Evolutionary conservation across 2,113 vertebrate genomes (phyloP), one percentile per base, ranked within the genome.

Genomic region (Daubentonia madagascariensis): DNA sequence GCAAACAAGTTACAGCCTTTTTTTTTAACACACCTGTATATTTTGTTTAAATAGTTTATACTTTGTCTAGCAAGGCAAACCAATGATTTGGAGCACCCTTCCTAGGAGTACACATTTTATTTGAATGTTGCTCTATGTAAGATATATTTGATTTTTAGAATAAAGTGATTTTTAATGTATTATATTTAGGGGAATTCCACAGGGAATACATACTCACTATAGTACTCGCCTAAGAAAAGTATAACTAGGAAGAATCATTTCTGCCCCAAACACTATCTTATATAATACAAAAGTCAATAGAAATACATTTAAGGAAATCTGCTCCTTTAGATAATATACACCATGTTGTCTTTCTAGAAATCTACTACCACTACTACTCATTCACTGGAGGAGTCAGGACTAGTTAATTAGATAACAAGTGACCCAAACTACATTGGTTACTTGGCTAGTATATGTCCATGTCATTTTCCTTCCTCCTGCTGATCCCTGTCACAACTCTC

Each of bases 21-120:
- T 48, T 83, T 75, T 45, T 59, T 63, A 63, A 70, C 14, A 5
- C 9, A 85, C 13, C 10, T 79, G 2, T 61, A 48, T 50, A 90
- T 40, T 92, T 90, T 96, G 45, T 48, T 93, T 54, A 83, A 92
- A 87, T 61, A 67, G 89, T 89, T 79, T 90, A n/a, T 1, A 85
- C 45, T 9, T 85, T 81, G 35, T 85, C 37, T 85, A 91, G 45
- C 23, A 89, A 70, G 81, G 76, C 8, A 84, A 87, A 54, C 4
- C 81, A 85, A 61, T 85, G 67, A 91, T 91, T 73, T 75, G 48
- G 50, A 92, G 13, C 17, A 8, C 2, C 14, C 59, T 87, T 89
- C 88, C 70, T 88, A 48, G 81, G 85, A 84, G n/a, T 89, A 50
- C 40, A 45, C 72, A 45, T 75, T 89, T 78, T 59, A 85, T 67